Conservation (phyloP, 2,888 invertebrate species). For the Ophion ellenae region DNA sequence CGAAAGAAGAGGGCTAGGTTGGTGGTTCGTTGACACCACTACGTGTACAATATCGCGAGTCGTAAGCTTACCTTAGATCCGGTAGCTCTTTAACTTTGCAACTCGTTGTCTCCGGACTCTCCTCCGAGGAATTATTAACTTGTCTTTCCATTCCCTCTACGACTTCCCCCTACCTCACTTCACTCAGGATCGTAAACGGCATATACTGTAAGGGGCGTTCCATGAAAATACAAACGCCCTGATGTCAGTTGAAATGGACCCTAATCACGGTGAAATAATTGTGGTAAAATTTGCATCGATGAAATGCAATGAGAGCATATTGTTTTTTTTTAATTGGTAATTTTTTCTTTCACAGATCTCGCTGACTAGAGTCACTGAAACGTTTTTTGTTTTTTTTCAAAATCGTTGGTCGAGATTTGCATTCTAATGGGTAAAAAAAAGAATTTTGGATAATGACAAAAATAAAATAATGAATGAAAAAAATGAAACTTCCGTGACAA, state of each 20-base stretch:
- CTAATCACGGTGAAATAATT: too few species aligned
- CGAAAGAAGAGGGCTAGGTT: not conserved
- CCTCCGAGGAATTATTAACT: constrained; percentile 41
- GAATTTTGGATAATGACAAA: too few species aligned
- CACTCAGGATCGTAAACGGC: not conserved
- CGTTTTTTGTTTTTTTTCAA: too few species aligned
- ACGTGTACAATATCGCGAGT: constrained; percentile 17
- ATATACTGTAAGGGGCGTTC: not conserved
- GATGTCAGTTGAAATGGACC: not conserved
- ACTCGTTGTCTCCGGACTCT: constrained; percentile 42
- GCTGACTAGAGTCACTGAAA: too few species aligned
- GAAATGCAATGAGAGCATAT: too few species aligned
- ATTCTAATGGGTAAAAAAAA: too few species aligned
- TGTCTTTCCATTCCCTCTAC: constrained; percentile 1
- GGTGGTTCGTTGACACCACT: constrained; percentile 11
- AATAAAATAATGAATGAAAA: too few species aligned
- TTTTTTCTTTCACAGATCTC: too few species aligned
- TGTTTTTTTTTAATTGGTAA: too few species aligned
- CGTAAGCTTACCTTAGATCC: constrained; percentile 25
- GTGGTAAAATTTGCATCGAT: too few species aligned
- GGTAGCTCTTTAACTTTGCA: constrained; percentile 50
- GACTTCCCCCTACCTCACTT: not conserved
- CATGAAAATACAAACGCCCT: not conserved
- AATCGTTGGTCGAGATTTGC: too few species aligned
- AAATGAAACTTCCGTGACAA: too few species aligned